phyloP scores from a whole-genome alignment of 1,140 invertebrate species.

The Pseudomyrmex sp. region DNA sequence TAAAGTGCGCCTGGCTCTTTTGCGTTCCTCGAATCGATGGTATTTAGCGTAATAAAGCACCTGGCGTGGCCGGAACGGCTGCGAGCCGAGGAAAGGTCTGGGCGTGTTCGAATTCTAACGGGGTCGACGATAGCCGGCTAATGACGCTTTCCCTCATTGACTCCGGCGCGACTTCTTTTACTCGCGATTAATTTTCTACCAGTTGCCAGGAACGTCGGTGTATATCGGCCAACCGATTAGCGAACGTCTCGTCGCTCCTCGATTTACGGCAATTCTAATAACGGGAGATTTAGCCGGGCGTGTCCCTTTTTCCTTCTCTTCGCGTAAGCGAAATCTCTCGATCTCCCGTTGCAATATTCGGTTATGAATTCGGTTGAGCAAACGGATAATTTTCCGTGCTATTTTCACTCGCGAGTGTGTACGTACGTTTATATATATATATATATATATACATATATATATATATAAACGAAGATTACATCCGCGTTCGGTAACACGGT shows the following conservation, averaged over 20 bases:
- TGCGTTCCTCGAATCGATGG: conserved; percentile 44
- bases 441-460: too few species aligned
- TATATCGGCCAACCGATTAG: conserved; percentile 12
- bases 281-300: conserved; percentile 32
- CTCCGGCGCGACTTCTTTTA: conserved; percentile 37
- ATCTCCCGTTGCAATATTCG: neutral
- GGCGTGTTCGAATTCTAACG: conserved; percentile 45
- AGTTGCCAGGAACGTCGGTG: neutral
- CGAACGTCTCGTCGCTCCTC: neutral
- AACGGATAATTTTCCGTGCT: conserved; percentile 11
- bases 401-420: conserved; percentile 17
- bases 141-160: conserved; percentile 32
- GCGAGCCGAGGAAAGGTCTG: conserved; percentile 29
- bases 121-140: conserved; percentile 37
- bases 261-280: conserved; percentile 26
- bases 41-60: conserved; percentile 57
- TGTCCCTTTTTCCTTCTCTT: neutral
- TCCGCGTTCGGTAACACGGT: conserved; percentile 10
- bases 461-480: neutral
- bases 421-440: too few species aligned
- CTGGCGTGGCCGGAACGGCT: conserved; percentile 14
- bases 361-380: conserved; percentile 17
- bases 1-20: conserved; percentile 8
- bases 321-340: neutral
- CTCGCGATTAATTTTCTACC: conserved; percentile 41